Conservation (phyloP, 2,797 vertebrate species). For the Gymnothorax reevesii region DNA sequence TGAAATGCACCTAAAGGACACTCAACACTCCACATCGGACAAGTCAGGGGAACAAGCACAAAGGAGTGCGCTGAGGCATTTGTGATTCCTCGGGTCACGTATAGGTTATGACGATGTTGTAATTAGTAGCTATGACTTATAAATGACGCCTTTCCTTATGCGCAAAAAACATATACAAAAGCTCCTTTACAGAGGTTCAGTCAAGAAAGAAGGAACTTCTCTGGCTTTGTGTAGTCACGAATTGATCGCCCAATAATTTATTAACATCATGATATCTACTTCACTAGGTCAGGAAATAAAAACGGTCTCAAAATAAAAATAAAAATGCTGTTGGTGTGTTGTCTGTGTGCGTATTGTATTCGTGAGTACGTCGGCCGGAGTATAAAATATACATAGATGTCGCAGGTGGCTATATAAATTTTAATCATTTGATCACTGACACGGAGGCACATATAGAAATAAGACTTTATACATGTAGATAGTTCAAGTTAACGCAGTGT, state of each 20-base stretch:
- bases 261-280: background rate
- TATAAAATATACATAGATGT: background rate
- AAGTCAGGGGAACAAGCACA: constrained; percentile 73
- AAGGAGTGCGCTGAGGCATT: constrained; percentile 72
- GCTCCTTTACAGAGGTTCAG: constrained; percentile 31
- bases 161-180: constrained; percentile 39
- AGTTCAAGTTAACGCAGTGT: background rate
- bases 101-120: constrained; percentile 78
- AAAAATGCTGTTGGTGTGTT: background rate
- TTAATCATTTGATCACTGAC: background rate
- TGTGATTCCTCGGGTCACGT: constrained; percentile 79
- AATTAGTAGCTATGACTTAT: constrained; percentile 90
- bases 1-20: constrained; percentile 67
- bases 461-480: background rate
- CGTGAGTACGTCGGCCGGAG: too few species aligned
- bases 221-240: constrained; percentile 1
- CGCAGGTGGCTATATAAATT: background rate
- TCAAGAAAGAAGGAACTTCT: background rate
- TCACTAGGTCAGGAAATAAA: background rate
- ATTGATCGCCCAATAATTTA: constrained; percentile 15
- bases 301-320: background rate
- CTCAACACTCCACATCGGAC: constrained; percentile 84
- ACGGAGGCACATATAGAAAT: background rate
- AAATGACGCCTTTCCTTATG: constrained; percentile 74
- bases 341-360: background rate